Percentiles rank a stretch among this genome's conserved stretches.
These are phyloP conservation scores for Hoplodrina blanda DNA, from an alignment of 2,888 invertebrate species.

Conservation along the genomic window DNA sequence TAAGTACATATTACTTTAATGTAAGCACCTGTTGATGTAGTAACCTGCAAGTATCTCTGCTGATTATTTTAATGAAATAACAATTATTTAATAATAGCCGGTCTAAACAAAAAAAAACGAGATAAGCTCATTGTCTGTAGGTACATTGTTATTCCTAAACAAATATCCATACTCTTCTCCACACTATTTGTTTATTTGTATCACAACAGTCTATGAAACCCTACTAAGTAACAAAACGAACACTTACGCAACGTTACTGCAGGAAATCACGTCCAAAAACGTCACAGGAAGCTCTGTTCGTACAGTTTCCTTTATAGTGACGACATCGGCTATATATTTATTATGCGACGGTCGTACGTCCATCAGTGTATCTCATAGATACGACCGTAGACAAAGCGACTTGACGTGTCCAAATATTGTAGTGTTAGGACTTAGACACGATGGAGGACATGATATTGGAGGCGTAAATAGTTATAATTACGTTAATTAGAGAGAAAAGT, in stretches of 20 bases:
- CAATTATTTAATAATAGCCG: no score
- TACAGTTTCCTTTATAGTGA: slow-evolving; percentile 72
- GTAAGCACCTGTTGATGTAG: no score
- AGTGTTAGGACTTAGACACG: slow-evolving; percentile 17
- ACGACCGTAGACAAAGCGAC: slow-evolving; percentile 51
- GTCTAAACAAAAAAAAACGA: no score
- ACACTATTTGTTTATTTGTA: slow-evolving; percentile 2
- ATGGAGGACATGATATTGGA: neutral
- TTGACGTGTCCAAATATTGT: slow-evolving; percentile 43
- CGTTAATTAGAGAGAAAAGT: no score
- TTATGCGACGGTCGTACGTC: slow-evolving; percentile 78
- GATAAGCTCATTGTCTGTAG: neutral
- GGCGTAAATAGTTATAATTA: neutral
- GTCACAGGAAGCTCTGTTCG: slow-evolving; percentile 79
- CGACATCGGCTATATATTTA: slow-evolving; percentile 70
- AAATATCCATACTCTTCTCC: neutral
- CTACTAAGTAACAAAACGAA: slow-evolving; percentile 51
- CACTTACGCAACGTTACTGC: slow-evolving; percentile 54
- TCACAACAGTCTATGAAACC: slow-evolving; percentile 22
- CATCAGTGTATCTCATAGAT: slow-evolving; percentile 66
- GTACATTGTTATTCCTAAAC: neutral
- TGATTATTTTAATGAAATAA: no score
- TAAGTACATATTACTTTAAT: no score
- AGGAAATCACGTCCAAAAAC: slow-evolving; percentile 85
- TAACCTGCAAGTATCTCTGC: no score